Evolutionary conservation across 1,140 invertebrate genomes (phyloP).

Genomic region (Acromyrmex echinatior): DNA sequence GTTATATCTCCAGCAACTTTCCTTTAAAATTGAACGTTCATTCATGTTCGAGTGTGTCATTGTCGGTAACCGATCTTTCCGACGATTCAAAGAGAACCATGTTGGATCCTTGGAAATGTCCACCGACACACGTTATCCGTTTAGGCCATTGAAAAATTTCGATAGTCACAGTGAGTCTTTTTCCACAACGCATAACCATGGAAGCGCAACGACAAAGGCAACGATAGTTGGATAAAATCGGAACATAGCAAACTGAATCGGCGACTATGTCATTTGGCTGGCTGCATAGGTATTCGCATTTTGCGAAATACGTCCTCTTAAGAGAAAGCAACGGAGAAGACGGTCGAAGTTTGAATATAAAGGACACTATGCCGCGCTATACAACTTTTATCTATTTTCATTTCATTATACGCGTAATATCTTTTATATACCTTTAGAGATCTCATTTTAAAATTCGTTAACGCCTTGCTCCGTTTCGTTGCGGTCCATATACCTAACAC

Average conservation of each 20-base stretch:
- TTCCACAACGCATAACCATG: constrained; percentile 5
- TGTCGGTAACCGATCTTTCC: background rate
- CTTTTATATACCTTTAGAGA: background rate
- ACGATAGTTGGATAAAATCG: constrained; percentile 52
- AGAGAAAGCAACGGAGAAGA: too few species aligned
- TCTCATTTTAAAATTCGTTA: background rate
- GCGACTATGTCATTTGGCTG: constrained; percentile 40
- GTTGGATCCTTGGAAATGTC: constrained; percentile 12
- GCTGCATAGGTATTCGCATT: background rate
- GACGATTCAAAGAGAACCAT: constrained; percentile 19
- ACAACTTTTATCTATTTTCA: constrained; percentile 43
- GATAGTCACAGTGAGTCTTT: background rate
- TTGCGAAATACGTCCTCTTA: constrained; percentile 11
- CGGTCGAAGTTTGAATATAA: background rate
- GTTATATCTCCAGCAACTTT: background rate
- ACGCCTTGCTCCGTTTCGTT: background rate
- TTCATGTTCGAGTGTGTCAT: background rate
- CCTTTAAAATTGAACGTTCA: constrained; percentile 9
- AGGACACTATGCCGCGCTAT: background rate
- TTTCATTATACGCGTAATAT: background rate
- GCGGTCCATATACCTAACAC: background rate
- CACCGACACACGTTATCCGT: constrained; percentile 2
- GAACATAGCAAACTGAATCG: constrained; percentile 10
- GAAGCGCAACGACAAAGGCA: constrained; percentile 41
- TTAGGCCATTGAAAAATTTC: constrained; percentile 42